Evolutionary conservation across 2,888 invertebrate genomes (phyloP), one percentile per base, ranked within the genome.

Genomic region (Rosalia funebris): DNA sequence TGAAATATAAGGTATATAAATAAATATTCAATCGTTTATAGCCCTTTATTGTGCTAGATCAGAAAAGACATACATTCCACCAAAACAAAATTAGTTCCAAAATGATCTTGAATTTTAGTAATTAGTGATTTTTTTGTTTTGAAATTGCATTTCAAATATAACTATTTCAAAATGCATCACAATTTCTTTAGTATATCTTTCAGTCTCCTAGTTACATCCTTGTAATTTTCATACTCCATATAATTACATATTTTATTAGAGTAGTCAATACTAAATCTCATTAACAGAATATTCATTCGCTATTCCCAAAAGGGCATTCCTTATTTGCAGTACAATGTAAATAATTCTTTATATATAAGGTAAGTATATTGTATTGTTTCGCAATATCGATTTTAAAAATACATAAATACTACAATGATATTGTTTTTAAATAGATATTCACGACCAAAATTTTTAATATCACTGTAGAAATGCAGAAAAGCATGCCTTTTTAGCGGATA

Each of bases 251-350:
- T 14, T 2, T 17, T 12, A 14, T 17, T 53, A 37, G 50, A 50
- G 14, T 50, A 50, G 39, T 50, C 19, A 25, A 2, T 39, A 42
- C 42, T 42, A 53, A 53, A 25, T 53, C 10, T 14, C 53, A 34
- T n/a, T 34, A 5, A n/a, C 7, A n/a, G 34, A 11, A 34, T 34
- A 34, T 34, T 34, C 10, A 2, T 34, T n/a, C 11, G 11, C 3
- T 5, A 25, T 7, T 34, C 34, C 7, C 9, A 34, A 42, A 46
- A 32, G 32, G 31, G n/a, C 32, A 32, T 20, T 31, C 15, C 7
- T 12, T 44, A 46, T 32, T 46, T 32, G 46, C 32, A 31, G n/a
- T 46, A 25, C 1, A n/a, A 34, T 44, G 11, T 19, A 12, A 12
- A 44, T 9, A 15, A 11, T 14, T 5, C 20, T 46, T 46, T 32